Conservation (phyloP, 2,113 vertebrate species). For the Machaerirhynchus nigripectus region DNA sequence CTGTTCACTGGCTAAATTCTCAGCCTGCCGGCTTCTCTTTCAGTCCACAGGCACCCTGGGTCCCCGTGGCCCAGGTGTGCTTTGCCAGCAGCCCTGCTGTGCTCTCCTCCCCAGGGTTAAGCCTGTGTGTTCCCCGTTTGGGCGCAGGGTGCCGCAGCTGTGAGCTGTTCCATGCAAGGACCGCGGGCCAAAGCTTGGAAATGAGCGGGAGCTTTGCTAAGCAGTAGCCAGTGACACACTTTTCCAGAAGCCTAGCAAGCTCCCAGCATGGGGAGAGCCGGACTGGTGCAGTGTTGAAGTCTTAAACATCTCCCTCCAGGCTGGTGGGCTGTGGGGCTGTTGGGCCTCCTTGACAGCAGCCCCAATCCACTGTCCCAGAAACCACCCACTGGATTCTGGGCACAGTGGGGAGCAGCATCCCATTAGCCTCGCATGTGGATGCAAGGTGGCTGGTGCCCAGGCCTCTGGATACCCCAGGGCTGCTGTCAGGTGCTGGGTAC, state of each 20-base stretch:
- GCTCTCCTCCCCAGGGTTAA: not conserved
- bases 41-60: not conserved
- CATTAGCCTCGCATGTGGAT: rapidly evolving
- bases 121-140: rapidly evolving
- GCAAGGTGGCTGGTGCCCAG: rapidly evolving
- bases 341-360: not conserved
- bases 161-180: not conserved
- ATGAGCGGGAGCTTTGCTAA: not conserved
- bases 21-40: rapidly evolving
- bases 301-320: not conserved
- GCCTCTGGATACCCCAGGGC: not conserved
- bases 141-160: rapidly evolving
- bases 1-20: not conserved
- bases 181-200: rapidly evolving
- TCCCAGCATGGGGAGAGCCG: rapidly evolving
- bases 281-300: rapidly evolving
- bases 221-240: rapidly evolving
- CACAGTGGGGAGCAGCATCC: not conserved
- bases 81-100: not conserved
- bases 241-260: not conserved
- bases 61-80: not conserved
- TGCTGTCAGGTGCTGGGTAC: not conserved
- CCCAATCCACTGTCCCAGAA: not conserved
- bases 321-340: not conserved
- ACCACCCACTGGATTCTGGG: no score